Evolutionary conservation across 2,797 vertebrate species (phyloP).

Genomic region (Manis crassicaudata): DNA sequence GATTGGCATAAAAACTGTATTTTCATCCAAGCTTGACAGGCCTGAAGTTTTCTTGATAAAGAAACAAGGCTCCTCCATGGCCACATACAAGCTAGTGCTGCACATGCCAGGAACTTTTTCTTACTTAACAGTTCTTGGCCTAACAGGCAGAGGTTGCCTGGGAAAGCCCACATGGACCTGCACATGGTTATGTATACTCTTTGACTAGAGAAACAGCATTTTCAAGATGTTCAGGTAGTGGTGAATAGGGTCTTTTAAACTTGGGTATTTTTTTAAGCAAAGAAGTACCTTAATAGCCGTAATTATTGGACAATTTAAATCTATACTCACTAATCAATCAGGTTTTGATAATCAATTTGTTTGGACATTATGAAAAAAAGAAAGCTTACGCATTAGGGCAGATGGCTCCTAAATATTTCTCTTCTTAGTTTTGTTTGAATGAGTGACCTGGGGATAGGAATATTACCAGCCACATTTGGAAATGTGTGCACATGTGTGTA

Average conservation of each 20-base stretch:
- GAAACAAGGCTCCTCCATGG: background rate
- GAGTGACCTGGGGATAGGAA: slow-evolving; percentile 22
- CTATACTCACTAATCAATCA: background rate
- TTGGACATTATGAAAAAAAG: slow-evolving; percentile 25
- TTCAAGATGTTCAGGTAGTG: background rate
- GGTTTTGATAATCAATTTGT: slow-evolving; percentile 31
- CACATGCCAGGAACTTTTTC: background rate
- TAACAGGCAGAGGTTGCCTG: background rate
- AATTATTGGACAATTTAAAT: background rate
- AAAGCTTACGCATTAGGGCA: background rate
- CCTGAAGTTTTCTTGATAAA: slow-evolving; percentile 39
- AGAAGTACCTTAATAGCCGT: background rate
- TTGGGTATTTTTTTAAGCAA: slow-evolving; percentile 9
- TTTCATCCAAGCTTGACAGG: background rate
- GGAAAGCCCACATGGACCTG: background rate
- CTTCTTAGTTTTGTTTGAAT: slow-evolving; percentile 37
- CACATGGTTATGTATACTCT: background rate
- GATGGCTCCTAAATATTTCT: slow-evolving; percentile 1
- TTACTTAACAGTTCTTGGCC: background rate
- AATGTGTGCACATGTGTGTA: background rate
- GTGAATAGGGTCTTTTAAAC: background rate
- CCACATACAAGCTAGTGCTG: background rate
- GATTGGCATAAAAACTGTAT: background rate
- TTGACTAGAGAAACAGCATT: background rate
- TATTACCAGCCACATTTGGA: slow-evolving; percentile 25